phyloP scores from a whole-genome alignment of 1,140 invertebrate genomes.

The Trichonephila inaurata region DNA sequence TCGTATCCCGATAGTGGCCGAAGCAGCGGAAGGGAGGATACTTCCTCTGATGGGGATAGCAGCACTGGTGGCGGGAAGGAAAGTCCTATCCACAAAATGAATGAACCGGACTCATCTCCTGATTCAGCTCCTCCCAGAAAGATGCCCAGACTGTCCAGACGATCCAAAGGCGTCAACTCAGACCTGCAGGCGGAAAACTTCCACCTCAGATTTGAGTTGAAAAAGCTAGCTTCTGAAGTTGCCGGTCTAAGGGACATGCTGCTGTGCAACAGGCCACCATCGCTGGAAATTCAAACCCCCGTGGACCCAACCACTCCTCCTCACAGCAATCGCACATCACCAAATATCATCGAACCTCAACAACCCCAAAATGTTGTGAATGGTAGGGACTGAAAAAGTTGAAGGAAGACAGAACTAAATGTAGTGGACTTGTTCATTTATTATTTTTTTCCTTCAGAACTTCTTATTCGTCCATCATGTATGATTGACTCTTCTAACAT shows the following conservation, averaged over 20 bases:
- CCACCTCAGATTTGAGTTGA: conserved; percentile 91
- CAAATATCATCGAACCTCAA: conserved; percentile 58
- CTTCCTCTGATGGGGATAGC: conserved; percentile 77
- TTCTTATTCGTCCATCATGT: background rate
- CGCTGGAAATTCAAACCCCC: conserved; percentile 22
- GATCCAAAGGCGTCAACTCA: conserved; percentile 26
- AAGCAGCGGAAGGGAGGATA: conserved; percentile 78
- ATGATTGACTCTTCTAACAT: background rate
- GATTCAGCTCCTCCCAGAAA: conserved; percentile 45
- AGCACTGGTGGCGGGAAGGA: conserved; percentile 75
- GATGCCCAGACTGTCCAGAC: conserved; percentile 52
- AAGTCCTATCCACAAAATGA: conserved; percentile 78
- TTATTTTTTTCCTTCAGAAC: background rate
- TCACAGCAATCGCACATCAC: conserved; percentile 70
- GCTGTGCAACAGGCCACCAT: conserved; percentile 73
- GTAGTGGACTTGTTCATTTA: background rate
- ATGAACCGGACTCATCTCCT: conserved; percentile 76
- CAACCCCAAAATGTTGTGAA: background rate
- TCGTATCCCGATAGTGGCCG: conserved; percentile 72
- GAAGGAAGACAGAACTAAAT: background rate
- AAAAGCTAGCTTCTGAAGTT: conserved; percentile 93
- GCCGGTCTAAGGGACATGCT: conserved; percentile 89
- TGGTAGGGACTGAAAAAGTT: background rate
- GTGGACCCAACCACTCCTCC: conserved; percentile 55
- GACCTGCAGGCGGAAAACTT: conserved; percentile 84